Evolutionary conservation across 2,113 vertebrate genomes (phyloP).

Genomic region (Phrynocephalus versicolor): DNA sequence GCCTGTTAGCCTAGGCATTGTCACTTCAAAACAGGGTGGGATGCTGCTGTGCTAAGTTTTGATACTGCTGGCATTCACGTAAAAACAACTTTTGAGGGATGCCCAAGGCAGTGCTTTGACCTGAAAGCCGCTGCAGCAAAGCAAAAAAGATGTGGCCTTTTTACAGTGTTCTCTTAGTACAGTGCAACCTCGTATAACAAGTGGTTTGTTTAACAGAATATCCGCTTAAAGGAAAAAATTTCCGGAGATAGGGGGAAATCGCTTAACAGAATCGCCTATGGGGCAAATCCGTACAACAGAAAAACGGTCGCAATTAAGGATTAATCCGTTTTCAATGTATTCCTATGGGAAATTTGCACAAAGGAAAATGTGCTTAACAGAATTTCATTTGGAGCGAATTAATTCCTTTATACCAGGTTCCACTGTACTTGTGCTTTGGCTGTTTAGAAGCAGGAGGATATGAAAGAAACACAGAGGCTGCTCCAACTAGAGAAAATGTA

Average conservation of each 20-base stretch:
- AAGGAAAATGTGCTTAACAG: too few relatives aligned
- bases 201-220: too few relatives aligned
- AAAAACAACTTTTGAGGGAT: neutral
- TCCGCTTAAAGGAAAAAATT: too few relatives aligned
- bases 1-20: neutral
- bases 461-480: neutral
- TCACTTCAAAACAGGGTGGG: neutral
- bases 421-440: neutral
- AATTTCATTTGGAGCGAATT: too few relatives aligned
- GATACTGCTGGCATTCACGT: neutral
- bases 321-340: too few relatives aligned
- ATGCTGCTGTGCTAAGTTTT: neutral
- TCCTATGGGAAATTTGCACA: too few relatives aligned
- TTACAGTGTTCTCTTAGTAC: neutral
- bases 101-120: neutral
- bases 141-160: neutral
- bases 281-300: too few relatives aligned
- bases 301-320: too few relatives aligned
- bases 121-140: neutral
- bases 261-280: too few relatives aligned
- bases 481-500: neutral
- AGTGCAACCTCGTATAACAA: too few relatives aligned
- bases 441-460: neutral
- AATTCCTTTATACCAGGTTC: too few relatives aligned
- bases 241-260: too few relatives aligned